These are phyloP conservation scores for Catagonus wagneri DNA, from an alignment of 2,113 vertebrate genomes.

Conservation along the genomic window DNA sequence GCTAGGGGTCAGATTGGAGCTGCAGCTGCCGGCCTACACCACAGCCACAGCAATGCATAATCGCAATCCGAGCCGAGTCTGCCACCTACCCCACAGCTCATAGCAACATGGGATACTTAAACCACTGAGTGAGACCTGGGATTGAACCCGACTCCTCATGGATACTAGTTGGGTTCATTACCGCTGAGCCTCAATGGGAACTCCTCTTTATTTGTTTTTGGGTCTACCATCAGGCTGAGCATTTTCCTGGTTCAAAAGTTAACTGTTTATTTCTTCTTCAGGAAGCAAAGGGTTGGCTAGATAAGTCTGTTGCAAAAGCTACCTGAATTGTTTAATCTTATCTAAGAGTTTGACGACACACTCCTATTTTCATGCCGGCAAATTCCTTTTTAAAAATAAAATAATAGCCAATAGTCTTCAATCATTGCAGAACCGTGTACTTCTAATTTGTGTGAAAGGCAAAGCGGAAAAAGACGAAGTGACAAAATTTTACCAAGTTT, in stretches of 20 bases:
- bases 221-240: not conserved
- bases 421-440: not conserved
- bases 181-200: too few species aligned
- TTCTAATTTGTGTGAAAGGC: not conserved
- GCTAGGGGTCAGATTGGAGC: too few species aligned
- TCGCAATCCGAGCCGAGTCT: too few species aligned
- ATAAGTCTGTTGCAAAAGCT: constrained; percentile 9
- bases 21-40: too few species aligned
- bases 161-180: too few species aligned
- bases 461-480: not conserved
- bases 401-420: not conserved
- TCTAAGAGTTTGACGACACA: not conserved
- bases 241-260: constrained; percentile 55
- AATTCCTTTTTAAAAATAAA: constrained; percentile 19
- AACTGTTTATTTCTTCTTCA: not conserved
- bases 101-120: too few species aligned
- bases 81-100: too few species aligned
- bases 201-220: not conserved
- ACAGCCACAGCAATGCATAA: too few species aligned
- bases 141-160: too few species aligned
- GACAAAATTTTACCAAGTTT: not conserved
- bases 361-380: not conserved
- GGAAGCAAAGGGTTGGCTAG: not conserved
- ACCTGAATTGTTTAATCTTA: too few species aligned
- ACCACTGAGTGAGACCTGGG: too few species aligned